These are phyloP conservation scores for Thaumatotibia leucotreta DNA, from an alignment of 1,140 invertebrate species.

Conservation along the genomic window DNA sequence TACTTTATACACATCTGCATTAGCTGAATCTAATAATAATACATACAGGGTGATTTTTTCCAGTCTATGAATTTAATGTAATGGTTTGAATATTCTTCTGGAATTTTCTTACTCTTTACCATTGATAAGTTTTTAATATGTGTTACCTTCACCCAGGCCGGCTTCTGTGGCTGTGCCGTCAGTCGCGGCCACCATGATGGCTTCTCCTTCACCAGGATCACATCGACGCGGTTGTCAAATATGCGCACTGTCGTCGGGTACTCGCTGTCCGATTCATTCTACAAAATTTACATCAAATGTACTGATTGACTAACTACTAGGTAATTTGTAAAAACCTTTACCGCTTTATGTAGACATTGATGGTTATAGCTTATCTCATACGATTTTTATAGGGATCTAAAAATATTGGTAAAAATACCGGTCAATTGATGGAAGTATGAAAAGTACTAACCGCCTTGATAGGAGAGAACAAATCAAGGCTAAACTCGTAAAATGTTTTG, in stretches of 20 bases:
- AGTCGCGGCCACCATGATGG: slow-evolving; percentile 90
- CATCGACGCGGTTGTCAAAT: slow-evolving; percentile 86
- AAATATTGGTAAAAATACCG: background rate
- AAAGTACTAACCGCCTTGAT: slow-evolving; percentile 82
- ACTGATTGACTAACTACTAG: no score
- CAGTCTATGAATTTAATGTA: no score
- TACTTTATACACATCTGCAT: no score
- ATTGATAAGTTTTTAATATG: background rate
- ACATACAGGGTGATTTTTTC: no score
- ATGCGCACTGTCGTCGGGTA: slow-evolving; percentile 68
- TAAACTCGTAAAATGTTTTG: slow-evolving; percentile 83
- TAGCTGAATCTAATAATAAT: no score
- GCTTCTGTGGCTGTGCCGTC: slow-evolving; percentile 86
- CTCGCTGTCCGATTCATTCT: slow-evolving; percentile 34
- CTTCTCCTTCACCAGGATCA: slow-evolving; percentile 84
- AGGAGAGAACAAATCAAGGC: slow-evolving; percentile 82
- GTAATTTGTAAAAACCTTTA: no score
- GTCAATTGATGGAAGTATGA: background rate
- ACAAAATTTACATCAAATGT: no score
- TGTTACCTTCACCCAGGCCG: slow-evolving; percentile 89
- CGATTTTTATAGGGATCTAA: background rate
- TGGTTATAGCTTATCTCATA: no score
- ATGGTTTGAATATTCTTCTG: no score
- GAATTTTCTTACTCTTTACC: no score
- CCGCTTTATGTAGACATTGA: no score